A percentile compares a stretch with the other conserved stretches of the same genome.
Evolutionary conservation across 2,797 vertebrate genomes (phyloP).

Genomic region (Spinibarbus caldwelli): DNA sequence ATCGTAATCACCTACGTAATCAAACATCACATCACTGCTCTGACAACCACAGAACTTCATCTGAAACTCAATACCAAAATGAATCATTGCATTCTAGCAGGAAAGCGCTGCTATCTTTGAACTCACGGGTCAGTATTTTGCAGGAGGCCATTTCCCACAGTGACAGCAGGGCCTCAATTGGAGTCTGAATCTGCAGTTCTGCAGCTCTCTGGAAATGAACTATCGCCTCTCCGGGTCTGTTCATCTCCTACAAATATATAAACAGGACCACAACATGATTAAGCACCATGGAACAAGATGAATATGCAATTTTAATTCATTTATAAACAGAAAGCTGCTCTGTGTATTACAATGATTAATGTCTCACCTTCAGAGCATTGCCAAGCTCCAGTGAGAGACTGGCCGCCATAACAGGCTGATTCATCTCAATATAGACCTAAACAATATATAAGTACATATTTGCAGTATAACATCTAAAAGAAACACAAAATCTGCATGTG

Average conservation of each 20-base stretch:
- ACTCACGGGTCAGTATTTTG: conserved; percentile 87
- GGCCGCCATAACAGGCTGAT: conserved; percentile 90
- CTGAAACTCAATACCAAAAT: neutral
- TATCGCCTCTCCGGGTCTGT: conserved; percentile 82
- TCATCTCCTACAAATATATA: conserved; percentile 79
- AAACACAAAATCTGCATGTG: conserved; percentile 34
- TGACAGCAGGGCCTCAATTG: conserved; percentile 85
- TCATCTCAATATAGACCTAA: conserved; percentile 89
- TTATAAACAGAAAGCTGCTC: conserved; percentile 1
- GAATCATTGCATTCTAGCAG: neutral
- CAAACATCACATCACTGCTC: conserved; percentile 8
- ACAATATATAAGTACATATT: conserved; percentile 60
- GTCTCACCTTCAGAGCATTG: conserved; percentile 83
- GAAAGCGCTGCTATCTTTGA: neutral
- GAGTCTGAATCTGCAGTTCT: conserved; percentile 85
- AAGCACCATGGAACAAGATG: neutral
- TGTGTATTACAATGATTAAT: conserved; percentile 3
- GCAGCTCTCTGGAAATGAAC: conserved; percentile 89
- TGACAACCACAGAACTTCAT: conserved; percentile 2
- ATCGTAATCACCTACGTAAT: conserved; percentile 84
- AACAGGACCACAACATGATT: neutral
- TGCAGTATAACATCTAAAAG: conserved; percentile 25
- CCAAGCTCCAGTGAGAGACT: conserved; percentile 91
- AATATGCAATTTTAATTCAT: neutral
- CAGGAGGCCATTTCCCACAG: conserved; percentile 89